Evolutionary conservation across 2,113 vertebrate species (phyloP).

Genomic region (Gymnobelideus leadbeateri): DNA sequence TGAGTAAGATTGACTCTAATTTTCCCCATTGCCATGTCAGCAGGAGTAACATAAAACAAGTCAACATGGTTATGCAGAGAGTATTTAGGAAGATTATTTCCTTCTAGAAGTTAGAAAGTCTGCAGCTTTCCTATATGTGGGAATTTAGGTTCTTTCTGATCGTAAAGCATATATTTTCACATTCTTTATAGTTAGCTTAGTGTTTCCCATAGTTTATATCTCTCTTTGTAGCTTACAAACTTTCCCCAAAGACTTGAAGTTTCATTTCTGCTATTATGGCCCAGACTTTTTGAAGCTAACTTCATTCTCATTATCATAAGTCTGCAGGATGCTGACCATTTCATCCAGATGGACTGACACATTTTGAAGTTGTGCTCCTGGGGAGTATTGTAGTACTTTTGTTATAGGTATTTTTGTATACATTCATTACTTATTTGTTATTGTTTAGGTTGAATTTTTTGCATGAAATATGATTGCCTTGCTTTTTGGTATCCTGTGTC

Average conservation of each 20-base stretch:
- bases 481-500: not conserved
- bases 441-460: not conserved
- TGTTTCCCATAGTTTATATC: not conserved
- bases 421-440: not conserved
- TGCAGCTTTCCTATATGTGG: not conserved
- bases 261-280: not conserved
- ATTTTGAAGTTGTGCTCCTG: slow-evolving; percentile 36
- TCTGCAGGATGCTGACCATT: not conserved
- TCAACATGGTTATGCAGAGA: not conserved
- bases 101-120: not conserved
- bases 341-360: slow-evolving; percentile 7
- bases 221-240: not conserved
- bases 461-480: not conserved
- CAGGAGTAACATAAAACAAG: not conserved
- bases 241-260: not conserved
- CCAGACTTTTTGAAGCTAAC: not conserved
- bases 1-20: not conserved
- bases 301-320: not conserved
- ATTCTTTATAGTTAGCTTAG: not conserved
- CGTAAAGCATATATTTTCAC: not conserved
- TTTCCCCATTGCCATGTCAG: not conserved
- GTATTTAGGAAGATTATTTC: not conserved
- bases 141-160: not conserved
- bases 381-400: not conserved
- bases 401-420: not conserved